phyloP scores from a whole-genome alignment of 1,140 invertebrate species.

The Zaprionus lachaisei region DNA sequence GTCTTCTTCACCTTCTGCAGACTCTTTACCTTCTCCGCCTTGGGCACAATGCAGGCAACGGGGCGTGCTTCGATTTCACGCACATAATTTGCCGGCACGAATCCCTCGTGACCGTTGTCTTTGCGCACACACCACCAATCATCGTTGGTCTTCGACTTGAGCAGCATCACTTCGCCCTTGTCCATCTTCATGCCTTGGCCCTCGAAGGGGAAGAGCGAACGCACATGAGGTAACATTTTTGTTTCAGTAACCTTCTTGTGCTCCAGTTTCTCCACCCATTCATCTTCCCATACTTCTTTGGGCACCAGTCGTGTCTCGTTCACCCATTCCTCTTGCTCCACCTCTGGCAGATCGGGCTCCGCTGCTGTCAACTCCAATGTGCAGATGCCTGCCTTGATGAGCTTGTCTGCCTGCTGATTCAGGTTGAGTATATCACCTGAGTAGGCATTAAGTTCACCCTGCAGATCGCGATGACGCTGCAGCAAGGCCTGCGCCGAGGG shows the following conservation, averaged over 20 bases:
- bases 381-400: constrained; percentile 92
- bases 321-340: constrained; percentile 91
- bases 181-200: constrained; percentile 97
- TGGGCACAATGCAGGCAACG: constrained; percentile 90
- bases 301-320: constrained; percentile 92
- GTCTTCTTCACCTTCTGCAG: constrained; percentile 95
- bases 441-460: constrained; percentile 96
- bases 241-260: constrained; percentile 94
- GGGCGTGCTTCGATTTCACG: constrained; percentile 95
- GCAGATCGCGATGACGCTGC: constrained; percentile 93
- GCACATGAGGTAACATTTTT: constrained; percentile 92
- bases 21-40: constrained; percentile 92
- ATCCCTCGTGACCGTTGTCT: constrained; percentile 95
- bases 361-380: constrained; percentile 89
- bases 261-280: constrained; percentile 93
- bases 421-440: constrained; percentile 94
- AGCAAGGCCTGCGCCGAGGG: constrained; percentile 94
- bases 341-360: constrained; percentile 88
- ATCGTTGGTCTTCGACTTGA: constrained; percentile 97
- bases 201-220: constrained; percentile 94
- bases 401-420: constrained; percentile 92
- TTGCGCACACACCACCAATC: constrained; percentile 99
- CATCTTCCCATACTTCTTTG: constrained; percentile 96
- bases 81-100: constrained; percentile 99
- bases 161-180: constrained; percentile 96